Percentiles rank a stretch among this genome's conserved stretches.
Evolutionary conservation across 2,797 vertebrate genomes (phyloP).

Genomic region (Limnodromus scolopaceus): DNA sequence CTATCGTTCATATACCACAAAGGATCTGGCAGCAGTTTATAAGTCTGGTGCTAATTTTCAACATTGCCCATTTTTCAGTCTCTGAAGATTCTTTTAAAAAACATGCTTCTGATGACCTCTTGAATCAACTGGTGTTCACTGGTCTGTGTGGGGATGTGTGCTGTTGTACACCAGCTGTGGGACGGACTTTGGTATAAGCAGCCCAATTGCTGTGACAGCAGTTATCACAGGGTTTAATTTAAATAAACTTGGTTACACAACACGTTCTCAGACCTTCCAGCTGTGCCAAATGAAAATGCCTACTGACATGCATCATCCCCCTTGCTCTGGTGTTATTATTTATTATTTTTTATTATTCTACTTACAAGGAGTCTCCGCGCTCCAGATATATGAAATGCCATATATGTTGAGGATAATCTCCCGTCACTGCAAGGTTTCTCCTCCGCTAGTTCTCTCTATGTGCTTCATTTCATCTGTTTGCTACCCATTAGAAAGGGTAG

Average conservation of each 20-base stretch:
- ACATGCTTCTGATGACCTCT: background rate
- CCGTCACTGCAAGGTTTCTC: background rate
- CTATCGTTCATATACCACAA: background rate
- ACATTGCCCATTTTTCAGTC: background rate
- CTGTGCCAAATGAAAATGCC: constrained; percentile 50
- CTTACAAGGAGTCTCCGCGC: background rate
- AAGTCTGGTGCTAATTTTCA: background rate
- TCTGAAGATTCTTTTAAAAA: background rate
- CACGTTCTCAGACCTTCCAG: constrained; percentile 38
- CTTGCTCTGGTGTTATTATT: background rate
- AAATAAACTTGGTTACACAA: constrained; percentile 37
- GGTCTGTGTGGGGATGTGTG: background rate
- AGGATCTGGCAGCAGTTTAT: background rate
- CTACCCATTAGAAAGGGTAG: background rate
- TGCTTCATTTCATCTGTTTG: constrained; percentile 19
- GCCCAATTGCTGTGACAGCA: constrained; percentile 30
- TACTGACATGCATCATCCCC: background rate
- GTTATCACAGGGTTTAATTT: constrained; percentile 35
- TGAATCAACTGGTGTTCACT: background rate
- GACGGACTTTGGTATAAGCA: background rate
- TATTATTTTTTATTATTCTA: background rate
- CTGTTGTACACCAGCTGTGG: background rate
- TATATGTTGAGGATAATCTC: background rate
- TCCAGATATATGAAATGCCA: background rate
- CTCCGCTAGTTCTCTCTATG: background rate